A percentile compares a stretch with the other conserved stretches of the same genome.
Evolutionary conservation across 2,888 invertebrate species (phyloP).

Genomic region (Torymus texanus): DNA sequence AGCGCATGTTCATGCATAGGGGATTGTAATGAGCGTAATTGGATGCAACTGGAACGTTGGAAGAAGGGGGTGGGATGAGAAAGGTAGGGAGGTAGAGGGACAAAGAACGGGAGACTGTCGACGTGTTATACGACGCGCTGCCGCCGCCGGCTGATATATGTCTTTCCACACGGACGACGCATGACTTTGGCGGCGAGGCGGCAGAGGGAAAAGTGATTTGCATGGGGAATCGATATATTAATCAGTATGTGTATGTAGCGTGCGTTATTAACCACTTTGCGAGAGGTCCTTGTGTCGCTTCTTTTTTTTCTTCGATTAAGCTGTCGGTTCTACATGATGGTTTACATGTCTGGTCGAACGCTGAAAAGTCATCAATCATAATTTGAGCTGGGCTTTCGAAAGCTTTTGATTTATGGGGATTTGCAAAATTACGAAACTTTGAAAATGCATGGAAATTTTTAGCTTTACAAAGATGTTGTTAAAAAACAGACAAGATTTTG

Average conservation of each 20-base stretch:
- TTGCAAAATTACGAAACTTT: too few relatives aligned
- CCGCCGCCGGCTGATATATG: not conserved
- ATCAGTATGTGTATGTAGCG: not conserved
- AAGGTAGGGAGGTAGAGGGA: conserved; percentile 11
- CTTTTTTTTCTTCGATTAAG: too few relatives aligned
- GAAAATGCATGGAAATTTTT: too few relatives aligned
- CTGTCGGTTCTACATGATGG: too few relatives aligned
- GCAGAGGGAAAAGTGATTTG: not conserved
- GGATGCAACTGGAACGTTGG: conserved; percentile 43
- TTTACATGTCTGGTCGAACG: too few relatives aligned
- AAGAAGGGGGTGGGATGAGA: conserved; percentile 8
- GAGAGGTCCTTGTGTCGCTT: too few relatives aligned
- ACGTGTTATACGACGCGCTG: not conserved
- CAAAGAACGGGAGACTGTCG: not conserved
- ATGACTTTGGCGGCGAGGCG: conserved; percentile 5
- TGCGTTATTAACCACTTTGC: too few relatives aligned
- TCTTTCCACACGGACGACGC: not conserved
- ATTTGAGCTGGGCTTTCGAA: too few relatives aligned
- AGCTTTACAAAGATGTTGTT: too few relatives aligned
- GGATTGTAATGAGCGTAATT: conserved; percentile 46
- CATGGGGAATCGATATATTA: conserved; percentile 18
- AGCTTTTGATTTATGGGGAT: too few relatives aligned
- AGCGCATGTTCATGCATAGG: conserved; percentile 42
- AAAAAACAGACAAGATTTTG: too few relatives aligned
- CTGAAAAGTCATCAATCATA: too few relatives aligned